Percentiles rank a stretch among this genome's conserved stretches.
These are phyloP conservation scores for Erethizon dorsatum DNA, from an alignment of 2,797 vertebrate species.

Conservation along the genomic window DNA sequence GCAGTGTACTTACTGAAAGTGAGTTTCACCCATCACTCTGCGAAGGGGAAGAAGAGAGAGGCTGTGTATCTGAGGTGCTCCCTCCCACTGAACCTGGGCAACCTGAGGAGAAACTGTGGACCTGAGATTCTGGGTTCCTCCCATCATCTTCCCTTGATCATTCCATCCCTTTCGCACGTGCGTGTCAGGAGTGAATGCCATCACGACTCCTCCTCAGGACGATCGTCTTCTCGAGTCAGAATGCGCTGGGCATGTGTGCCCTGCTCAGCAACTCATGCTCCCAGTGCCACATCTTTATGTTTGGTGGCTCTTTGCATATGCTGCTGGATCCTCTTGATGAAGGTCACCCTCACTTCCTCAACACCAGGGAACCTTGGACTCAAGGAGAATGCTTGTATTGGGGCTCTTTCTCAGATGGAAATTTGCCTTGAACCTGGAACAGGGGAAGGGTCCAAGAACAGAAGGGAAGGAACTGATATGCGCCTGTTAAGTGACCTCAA, in stretches of 20 bases:
- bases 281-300: not conserved
- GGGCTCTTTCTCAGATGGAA: not conserved
- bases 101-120: not conserved
- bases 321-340: not conserved
- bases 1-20: not conserved
- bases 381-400: fast-evolving
- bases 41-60: not conserved
- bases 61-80: fast-evolving
- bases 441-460: not conserved
- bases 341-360: not conserved
- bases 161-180: not conserved
- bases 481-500: not conserved
- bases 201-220: not conserved
- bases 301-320: not conserved
- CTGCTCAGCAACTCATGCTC: not conserved
- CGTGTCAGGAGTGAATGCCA: not conserved
- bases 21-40: not conserved
- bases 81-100: not conserved
- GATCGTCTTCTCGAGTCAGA: not conserved
- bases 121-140: not conserved
- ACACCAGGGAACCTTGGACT: not conserved
- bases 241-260: not conserved
- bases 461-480: not conserved
- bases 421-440: not conserved
- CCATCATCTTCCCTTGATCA: not conserved